phyloP scores from a whole-genome alignment of 2,797 vertebrate genomes.

The Sebastes goodei region DNA sequence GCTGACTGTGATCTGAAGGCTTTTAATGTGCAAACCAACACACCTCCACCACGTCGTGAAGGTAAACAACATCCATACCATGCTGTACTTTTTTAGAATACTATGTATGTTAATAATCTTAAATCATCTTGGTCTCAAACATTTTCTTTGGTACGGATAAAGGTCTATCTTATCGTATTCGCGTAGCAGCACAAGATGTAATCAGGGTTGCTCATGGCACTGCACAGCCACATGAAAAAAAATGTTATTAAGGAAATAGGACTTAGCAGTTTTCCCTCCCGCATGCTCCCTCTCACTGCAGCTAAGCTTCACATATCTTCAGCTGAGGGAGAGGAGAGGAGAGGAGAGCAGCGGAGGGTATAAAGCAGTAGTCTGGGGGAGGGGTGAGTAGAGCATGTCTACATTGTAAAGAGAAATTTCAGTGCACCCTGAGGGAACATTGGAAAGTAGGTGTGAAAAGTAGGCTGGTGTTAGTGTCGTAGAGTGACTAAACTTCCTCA shows the following conservation, averaged over 20 bases:
- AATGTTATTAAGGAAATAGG: constrained; percentile 27
- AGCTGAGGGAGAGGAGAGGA: constrained; percentile 37
- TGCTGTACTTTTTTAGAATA: not conserved
- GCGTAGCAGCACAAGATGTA: not conserved
- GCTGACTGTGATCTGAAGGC: not conserved
- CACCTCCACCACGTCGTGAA: not conserved
- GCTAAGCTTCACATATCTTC: constrained; percentile 58
- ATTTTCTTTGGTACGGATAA: not conserved
- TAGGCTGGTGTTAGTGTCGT: constrained; percentile 53
- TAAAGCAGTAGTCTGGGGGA: constrained; percentile 48
- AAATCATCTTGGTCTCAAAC: not conserved
- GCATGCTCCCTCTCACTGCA: constrained; percentile 49
- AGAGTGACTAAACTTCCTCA: constrained; percentile 56
- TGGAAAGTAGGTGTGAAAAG: constrained; percentile 71
- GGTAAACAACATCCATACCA: not conserved
- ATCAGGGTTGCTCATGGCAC: not conserved
- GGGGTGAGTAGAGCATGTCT: constrained; percentile 39
- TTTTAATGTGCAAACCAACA: not conserved
- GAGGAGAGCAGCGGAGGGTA: constrained; percentile 46
- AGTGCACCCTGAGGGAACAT: constrained; percentile 52
- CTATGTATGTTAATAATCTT: not conserved
- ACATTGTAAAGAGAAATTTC: constrained; percentile 60
- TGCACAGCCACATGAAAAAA: not conserved
- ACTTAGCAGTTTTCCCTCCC: constrained; percentile 25
- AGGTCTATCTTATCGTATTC: not conserved